These are phyloP conservation scores for Falcunculus frontatus DNA, from an alignment of 2,113 vertebrate genomes.

Conservation along the genomic window DNA sequence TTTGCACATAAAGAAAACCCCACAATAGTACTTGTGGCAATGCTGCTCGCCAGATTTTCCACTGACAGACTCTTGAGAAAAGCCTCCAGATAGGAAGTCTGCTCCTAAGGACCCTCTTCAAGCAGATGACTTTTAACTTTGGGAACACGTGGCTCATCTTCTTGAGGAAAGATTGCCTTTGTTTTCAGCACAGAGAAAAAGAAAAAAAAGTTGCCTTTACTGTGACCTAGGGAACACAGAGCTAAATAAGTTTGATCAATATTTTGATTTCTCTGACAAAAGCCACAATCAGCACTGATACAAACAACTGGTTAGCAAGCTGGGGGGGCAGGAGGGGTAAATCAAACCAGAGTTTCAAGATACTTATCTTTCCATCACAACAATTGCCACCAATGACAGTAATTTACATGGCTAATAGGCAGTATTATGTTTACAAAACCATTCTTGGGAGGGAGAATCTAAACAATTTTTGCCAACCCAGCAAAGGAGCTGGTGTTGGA, in stretches of 20 bases:
- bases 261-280: conserved; percentile 53
- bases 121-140: background rate
- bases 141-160: background rate
- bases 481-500: background rate
- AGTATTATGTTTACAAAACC: conserved; percentile 41
- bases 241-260: conserved; percentile 17
- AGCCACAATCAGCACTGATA: background rate
- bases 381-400: conserved; percentile 38
- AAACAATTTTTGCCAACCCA: background rate
- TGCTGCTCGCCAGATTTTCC: conserved; percentile 24
- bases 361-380: conserved; percentile 21
- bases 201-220: background rate
- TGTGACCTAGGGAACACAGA: conserved; percentile 2
- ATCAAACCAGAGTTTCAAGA: conserved; percentile 4
- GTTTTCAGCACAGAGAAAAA: background rate
- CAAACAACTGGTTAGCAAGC: conserved; percentile 34
- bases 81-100: background rate
- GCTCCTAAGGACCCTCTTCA: conserved; percentile 8
- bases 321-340: background rate
- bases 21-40: conserved; percentile 28
- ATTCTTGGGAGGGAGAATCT: background rate
- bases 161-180: background rate
- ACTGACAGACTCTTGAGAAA: conserved; percentile 10
- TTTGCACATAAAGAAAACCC: conserved; percentile 12
- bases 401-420: conserved; percentile 49